phyloP scores from a whole-genome alignment of 2,888 invertebrate genomes.

The Rapana venosa region DNA sequence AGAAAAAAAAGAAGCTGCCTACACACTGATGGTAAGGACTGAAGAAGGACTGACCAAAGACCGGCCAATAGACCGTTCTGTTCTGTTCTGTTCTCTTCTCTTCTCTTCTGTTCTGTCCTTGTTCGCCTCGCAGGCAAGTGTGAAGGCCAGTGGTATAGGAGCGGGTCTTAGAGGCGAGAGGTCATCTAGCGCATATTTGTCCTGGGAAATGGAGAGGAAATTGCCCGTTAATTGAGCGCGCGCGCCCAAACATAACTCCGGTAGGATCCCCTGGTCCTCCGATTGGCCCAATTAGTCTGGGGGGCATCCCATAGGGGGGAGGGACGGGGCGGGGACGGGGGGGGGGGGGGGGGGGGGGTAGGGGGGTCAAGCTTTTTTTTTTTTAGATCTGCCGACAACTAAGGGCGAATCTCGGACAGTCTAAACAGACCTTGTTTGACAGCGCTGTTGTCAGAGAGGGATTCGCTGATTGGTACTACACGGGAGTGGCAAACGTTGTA shows the following conservation, averaged over 20 bases:
- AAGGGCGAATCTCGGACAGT: too few species aligned
- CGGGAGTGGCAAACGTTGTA: too few species aligned
- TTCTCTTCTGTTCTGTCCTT: not conserved
- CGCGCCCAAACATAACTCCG: not conserved
- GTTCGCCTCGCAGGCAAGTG: not conserved
- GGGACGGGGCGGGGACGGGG: too few species aligned
- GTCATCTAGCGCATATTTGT: slow-evolving; percentile 2
- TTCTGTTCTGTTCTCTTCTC: not conserved
- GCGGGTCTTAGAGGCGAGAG: not conserved
- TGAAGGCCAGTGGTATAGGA: not conserved
- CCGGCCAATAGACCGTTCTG: not conserved
- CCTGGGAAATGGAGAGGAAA: slow-evolving; percentile 21
- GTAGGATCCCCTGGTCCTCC: not conserved
- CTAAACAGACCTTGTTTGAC: too few species aligned
- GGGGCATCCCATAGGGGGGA: not conserved
- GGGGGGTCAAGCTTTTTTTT: too few species aligned
- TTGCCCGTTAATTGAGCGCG: slow-evolving; percentile 4
- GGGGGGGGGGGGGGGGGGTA: too few species aligned
- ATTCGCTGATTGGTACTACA: too few species aligned
- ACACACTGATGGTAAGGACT: too few species aligned
- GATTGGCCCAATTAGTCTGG: not conserved
- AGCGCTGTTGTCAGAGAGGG: too few species aligned
- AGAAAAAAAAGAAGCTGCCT: too few species aligned
- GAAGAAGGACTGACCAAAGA: not conserved
- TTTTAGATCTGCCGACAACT: too few species aligned